Base-by-base conservation (phyloP, 2,797 vertebrate genomes). In the Oceanodroma leucorhoa region DNA sequence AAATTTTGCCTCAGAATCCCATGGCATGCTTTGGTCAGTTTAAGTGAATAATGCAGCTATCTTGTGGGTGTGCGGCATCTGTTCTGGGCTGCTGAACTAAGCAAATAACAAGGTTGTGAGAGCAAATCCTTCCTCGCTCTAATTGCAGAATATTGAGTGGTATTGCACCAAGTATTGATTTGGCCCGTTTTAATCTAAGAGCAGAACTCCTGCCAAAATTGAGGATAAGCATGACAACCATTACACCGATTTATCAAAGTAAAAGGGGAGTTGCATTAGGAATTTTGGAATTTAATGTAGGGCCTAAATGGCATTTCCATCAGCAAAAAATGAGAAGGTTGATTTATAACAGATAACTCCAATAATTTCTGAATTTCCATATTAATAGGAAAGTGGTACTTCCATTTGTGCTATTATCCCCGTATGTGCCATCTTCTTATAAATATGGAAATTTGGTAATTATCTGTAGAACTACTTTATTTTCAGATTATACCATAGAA, bases 321-420 rank as follows among this genome's bases (percentile, higher is more conserved):
- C 94, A 92, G 73, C 61, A 95, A 89, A 94, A 95, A 94, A 85
- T 58, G 72, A 90, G 76, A 58, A 94, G 50, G 73, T 88, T 91
- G 93, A 97, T 95, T 95, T 96, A 94, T 79, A 94, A 91, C 72
- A 88, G 94, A 85, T 93, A 96, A 94, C 66, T 94, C 83, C 30
- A 95, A 96, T 94, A 95, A 97, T 95, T 95, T 96, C 81, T 89
- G 77, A 85, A 97, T 97, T 97, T 97, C 95, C 94, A 96, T 96
- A 87, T 73, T 97, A 94, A 97, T 96, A 96, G 81, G 83, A 86
- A 95, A 91, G 83, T 84, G 78, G 78, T 90, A 82, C 92, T 93
- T 87, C 64, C 66, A 76, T 87, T 94, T 95, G 90, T 96, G 77
- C 43, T 93, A 76, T 95, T 96, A 95, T 90, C 85, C 80, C 66